These are phyloP conservation scores for Papilio machaon DNA, from an alignment of 1,140 invertebrate species.

Conservation along the genomic window DNA sequence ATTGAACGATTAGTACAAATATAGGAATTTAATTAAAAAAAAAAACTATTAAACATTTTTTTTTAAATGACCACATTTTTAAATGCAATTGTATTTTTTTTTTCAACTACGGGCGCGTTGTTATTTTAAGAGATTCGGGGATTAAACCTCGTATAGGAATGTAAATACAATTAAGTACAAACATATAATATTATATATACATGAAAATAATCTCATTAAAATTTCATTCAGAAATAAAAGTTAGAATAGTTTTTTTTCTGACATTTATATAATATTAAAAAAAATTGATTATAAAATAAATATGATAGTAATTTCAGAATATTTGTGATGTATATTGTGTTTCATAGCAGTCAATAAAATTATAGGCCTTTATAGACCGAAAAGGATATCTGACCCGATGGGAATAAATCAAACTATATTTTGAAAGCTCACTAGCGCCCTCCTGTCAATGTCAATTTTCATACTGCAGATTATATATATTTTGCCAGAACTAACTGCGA, in stretches of 20 bases:
- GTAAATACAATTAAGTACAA: neutral
- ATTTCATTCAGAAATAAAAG: neutral
- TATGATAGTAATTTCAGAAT: neutral
- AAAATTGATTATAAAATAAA: neutral
- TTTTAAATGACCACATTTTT: neutral
- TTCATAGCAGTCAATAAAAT: neutral
- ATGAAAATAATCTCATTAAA: slow-evolving; percentile 4
- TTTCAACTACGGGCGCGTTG: neutral
- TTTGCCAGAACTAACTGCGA: too few species aligned
- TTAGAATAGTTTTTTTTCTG: neutral
- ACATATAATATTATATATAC: neutral
- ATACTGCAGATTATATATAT: too few species aligned
- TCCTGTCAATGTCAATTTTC: too few species aligned
- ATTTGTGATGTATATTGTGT: neutral
- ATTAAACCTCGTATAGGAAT: neutral
- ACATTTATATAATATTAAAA: neutral
- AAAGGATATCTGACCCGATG: too few species aligned
- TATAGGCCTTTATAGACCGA: neutral
- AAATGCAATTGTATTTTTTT: slow-evolving; percentile 1
- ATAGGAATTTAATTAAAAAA: neutral
- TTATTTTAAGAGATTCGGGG: neutral
- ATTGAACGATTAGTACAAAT: neutral
- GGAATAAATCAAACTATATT: too few species aligned
- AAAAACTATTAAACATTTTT: neutral
- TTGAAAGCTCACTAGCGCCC: too few species aligned